Base-by-base conservation (phyloP, 1,140 invertebrate species). In the Hyles euphorbiae region DNA sequence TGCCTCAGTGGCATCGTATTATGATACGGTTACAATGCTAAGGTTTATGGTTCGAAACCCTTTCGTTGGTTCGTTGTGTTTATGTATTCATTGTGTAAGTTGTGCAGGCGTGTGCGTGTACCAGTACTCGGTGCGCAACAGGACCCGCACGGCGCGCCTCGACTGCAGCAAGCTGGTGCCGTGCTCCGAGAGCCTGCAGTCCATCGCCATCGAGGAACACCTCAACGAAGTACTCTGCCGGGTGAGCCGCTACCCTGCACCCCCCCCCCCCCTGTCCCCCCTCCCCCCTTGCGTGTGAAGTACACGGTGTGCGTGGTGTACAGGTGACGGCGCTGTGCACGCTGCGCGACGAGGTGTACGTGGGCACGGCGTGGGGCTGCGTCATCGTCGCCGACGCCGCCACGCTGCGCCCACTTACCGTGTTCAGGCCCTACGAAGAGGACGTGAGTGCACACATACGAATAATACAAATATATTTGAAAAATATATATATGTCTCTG, bases 81-180 rank as follows among this genome's bases (percentile, higher is more conserved):
- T 11, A 1, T 11, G 34, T 40, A n/a, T 53, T 34, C 0, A 36
- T 40, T 40, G 2, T 34, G 47, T 51, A 3, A 0, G 53, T 44
- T 58, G 34, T 40, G 8, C 67, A 85, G 80, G 75, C 8, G 72
- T 72, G 12, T 76, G 65, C 63, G 94, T 97, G 12, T 96, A 96
- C 81, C 95, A 96, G 75, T 98, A 96, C 96, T 93, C 95, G 69
- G 96, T 93, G 94, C 68, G 83, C 91, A 10, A 76, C 83, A 34
- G 90, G 90, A 0, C 91, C 93, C 65, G 89, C 85, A 32, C 93
- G 2, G 95, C 96, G 68, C 94, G 96, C 68, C 87, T 98, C 50
- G 96, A 98, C 84, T 97, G 96, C 90, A 97, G 96, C 2, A 98
- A 98, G 87, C 88, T 98, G 55, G 93, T 95, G 53, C 97, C 97